Conservation (phyloP, 1,140 invertebrate genomes). For the Drosophila rhopaloa region DNA sequence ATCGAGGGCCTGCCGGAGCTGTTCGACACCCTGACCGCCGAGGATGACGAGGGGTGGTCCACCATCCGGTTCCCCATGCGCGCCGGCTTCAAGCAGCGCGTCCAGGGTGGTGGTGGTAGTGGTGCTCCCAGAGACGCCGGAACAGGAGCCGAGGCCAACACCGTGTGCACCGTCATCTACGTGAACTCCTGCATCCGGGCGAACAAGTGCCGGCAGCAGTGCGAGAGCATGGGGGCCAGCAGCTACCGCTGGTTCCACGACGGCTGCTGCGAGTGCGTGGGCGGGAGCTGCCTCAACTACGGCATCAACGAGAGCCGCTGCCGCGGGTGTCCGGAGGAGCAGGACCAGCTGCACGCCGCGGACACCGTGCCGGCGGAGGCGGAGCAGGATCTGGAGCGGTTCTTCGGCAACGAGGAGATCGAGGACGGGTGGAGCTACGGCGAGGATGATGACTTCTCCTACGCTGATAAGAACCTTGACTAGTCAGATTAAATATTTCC, state of each 20-base stretch:
- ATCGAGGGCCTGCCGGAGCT: conserved; percentile 93
- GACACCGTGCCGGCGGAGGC: conserved; percentile 32
- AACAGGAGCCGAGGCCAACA: conserved; percentile 85
- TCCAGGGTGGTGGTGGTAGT: conserved; percentile 42
- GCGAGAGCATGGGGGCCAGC: conserved; percentile 82
- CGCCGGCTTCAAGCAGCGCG: conserved; percentile 51
- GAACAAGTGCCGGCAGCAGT: conserved; percentile 88
- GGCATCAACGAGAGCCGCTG: conserved; percentile 92
- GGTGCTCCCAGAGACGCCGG: conserved; percentile 15
- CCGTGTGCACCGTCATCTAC: conserved; percentile 97
- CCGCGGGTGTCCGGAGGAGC: conserved; percentile 72
- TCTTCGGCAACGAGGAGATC: conserved; percentile 57
- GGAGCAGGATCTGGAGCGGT: conserved; percentile 59
- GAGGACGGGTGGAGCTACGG: conserved; percentile 70
- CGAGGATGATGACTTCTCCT: conserved; percentile 53
- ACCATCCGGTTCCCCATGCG: conserved; percentile 88
- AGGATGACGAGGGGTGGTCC: conserved; percentile 91
- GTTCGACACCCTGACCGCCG: conserved; percentile 92
- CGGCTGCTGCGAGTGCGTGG: conserved; percentile 97
- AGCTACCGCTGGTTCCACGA: conserved; percentile 94
- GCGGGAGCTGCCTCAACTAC: conserved; percentile 94
- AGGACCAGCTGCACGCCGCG: conserved; percentile 38
- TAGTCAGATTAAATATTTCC: too few species aligned
- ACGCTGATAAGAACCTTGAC: not conserved
- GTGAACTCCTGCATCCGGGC: conserved; percentile 95